These are phyloP conservation scores for Tenthredo mesomela DNA, from an alignment of 2,888 invertebrate genomes.

Conservation along the genomic window DNA sequence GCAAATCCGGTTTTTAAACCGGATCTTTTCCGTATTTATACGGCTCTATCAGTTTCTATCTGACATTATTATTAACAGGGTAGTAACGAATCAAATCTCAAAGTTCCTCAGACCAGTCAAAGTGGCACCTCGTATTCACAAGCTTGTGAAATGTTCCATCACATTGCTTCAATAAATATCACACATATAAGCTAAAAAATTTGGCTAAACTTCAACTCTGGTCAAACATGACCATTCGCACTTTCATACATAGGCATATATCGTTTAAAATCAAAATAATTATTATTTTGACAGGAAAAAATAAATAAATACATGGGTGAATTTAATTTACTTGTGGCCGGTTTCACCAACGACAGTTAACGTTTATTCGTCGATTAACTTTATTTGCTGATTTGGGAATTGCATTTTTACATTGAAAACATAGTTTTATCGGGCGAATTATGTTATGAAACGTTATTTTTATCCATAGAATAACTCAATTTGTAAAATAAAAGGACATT, in stretches of 20 bases:
- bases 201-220: not conserved
- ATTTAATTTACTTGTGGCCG: conserved; percentile 43
- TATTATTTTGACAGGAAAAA: not conserved
- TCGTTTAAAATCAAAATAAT: not conserved
- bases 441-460: too few species aligned
- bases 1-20: too few species aligned
- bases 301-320: conserved; percentile 5
- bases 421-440: too few species aligned
- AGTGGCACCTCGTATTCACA: not conserved
- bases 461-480: too few species aligned
- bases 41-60: too few species aligned
- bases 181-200: not conserved
- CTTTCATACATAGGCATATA: not conserved
- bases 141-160: not conserved
- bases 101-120: not conserved
- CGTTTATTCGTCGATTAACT: too few species aligned
- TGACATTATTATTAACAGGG: too few species aligned
- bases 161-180: conserved; percentile 9
- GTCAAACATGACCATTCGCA: not conserved
- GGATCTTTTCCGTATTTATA: too few species aligned
- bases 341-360: too few species aligned
- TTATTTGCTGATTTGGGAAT: too few species aligned
- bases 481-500: too few species aligned
- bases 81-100: not conserved
- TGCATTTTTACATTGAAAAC: too few species aligned